These are phyloP conservation scores for Etheostoma cragini DNA, from an alignment of 2,113 vertebrate genomes.

Conservation along the genomic window DNA sequence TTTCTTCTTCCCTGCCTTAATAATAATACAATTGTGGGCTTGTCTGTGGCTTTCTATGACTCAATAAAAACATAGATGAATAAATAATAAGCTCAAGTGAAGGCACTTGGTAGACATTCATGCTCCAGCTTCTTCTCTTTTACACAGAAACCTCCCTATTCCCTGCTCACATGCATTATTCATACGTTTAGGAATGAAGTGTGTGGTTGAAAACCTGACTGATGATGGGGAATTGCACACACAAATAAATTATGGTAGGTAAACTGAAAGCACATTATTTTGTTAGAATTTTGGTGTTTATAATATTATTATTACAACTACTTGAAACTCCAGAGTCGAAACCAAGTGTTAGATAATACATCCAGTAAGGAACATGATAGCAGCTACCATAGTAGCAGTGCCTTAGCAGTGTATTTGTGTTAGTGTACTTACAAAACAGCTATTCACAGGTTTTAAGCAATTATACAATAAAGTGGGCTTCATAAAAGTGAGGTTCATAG, in stretches of 20 bases:
- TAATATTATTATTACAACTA: slow-evolving; percentile 20
- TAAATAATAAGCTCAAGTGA: slow-evolving; percentile 79
- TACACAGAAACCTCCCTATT: slow-evolving; percentile 53
- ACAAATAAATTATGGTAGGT: slow-evolving; percentile 19
- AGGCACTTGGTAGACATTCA: slow-evolving; percentile 66
- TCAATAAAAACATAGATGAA: slow-evolving; percentile 77
- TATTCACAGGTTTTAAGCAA: slow-evolving; percentile 3
- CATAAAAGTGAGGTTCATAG: no score
- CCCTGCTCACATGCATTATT: slow-evolving; percentile 74
- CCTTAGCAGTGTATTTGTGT: no score
- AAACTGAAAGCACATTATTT: slow-evolving; percentile 8
- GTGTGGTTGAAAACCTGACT: slow-evolving; percentile 32
- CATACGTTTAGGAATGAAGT: slow-evolving; percentile 60
- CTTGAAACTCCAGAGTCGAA: slow-evolving; percentile 2
- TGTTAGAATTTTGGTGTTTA: background rate
- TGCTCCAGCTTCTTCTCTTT: slow-evolving; percentile 49
- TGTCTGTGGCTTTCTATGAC: slow-evolving; percentile 61
- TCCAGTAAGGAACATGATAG: background rate
- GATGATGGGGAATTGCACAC: slow-evolving; percentile 40
- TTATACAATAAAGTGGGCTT: background rate
- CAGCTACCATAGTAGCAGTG: background rate
- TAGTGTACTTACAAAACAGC: background rate
- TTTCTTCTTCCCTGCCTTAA: slow-evolving; percentile 59
- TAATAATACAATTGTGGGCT: slow-evolving; percentile 68
- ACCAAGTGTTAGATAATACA: background rate